phyloP scores from a whole-genome alignment of 37 sponge, comb jelly and placozoan genomes.

The Ianthella basta region DNA sequence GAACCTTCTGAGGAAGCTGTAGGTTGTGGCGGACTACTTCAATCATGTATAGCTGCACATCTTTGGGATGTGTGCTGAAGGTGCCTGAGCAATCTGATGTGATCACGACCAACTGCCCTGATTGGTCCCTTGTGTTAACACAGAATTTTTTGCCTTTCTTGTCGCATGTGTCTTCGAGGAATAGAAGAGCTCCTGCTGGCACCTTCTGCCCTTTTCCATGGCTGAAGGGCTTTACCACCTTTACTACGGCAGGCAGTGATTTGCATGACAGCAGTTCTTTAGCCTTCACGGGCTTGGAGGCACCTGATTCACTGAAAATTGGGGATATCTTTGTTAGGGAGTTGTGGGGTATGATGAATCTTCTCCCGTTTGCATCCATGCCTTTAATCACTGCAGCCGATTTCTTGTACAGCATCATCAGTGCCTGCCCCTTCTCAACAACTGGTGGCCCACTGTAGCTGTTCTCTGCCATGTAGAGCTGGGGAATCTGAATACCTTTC shows the following conservation, averaged over 20 bases:
- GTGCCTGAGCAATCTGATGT: background rate
- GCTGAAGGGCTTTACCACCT: background rate
- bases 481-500: background rate
- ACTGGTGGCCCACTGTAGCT: background rate
- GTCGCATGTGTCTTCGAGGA: background rate
- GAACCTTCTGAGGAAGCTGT: background rate
- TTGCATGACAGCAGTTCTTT: background rate
- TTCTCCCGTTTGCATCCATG: background rate
- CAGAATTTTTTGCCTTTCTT: background rate
- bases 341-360: background rate
- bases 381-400: background rate
- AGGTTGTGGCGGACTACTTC: conserved; percentile 8
- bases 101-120: background rate
- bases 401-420: conserved; percentile 15
- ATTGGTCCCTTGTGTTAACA: background rate
- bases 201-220: background rate
- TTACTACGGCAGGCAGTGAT: conserved; percentile 1
- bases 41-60: background rate
- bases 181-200: background rate
- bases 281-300: background rate
- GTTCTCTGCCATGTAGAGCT: conserved; percentile 9
- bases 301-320: background rate
- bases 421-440: background rate
- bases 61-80: background rate
- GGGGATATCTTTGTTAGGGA: background rate